phyloP scores from a whole-genome alignment of 2,888 invertebrate species.

The Andrena trimmerana region DNA sequence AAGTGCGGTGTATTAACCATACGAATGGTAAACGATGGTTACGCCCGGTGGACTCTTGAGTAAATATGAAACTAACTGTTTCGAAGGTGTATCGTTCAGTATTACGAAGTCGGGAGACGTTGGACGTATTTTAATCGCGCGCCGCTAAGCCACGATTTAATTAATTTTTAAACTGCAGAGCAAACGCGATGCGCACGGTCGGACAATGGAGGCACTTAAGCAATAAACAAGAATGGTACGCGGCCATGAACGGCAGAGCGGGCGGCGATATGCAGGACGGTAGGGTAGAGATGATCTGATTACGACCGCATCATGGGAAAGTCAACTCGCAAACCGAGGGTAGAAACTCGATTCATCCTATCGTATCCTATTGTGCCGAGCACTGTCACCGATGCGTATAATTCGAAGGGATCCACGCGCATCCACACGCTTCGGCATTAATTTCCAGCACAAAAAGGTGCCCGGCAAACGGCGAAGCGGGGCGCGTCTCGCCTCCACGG shows the following conservation, averaged over 20 bases:
- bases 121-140: neutral
- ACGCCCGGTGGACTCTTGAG: no score
- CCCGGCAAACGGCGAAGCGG: constrained; percentile 12
- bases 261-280: constrained; percentile 28
- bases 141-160: constrained; percentile 18
- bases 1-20: no score
- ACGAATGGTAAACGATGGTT: no score
- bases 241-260: constrained; percentile 22
- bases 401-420: constrained; percentile 70
- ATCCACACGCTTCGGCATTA: constrained; percentile 74
- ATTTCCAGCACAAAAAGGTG: constrained; percentile 72
- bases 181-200: neutral
- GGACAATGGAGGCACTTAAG: constrained; percentile 45
- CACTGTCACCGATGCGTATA: constrained; percentile 78
- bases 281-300: constrained; percentile 77
- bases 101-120: neutral
- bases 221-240: constrained; percentile 53
- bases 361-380: constrained; percentile 74
- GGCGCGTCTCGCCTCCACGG: neutral
- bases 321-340: constrained; percentile 76
- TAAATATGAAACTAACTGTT: no score
- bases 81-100: neutral
- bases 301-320: constrained; percentile 84
- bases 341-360: constrained; percentile 74
- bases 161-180: constrained; percentile 35